Evolutionary conservation across 92 coral and sea anemone genomes (phyloP).

Genomic region (Umimayanthus chanpuru): DNA sequence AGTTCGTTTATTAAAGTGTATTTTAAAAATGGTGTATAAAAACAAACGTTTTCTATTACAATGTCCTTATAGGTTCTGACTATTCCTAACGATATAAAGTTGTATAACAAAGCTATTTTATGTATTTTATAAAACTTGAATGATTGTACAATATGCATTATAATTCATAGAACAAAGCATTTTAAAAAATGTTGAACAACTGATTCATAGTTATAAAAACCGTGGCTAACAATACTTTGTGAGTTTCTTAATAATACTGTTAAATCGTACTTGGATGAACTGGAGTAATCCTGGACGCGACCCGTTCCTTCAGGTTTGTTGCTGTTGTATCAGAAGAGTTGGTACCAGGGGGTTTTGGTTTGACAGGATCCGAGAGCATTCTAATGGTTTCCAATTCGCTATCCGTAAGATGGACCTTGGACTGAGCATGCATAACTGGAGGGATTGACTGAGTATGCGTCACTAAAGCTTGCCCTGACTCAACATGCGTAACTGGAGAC

Average conservation of each 20-base stretch:
- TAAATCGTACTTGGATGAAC: slow-evolving; percentile 15
- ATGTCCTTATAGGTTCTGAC: no score
- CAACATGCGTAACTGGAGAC: neutral
- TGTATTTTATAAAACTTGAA: no score
- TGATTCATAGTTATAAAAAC: no score
- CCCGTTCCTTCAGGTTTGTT: neutral
- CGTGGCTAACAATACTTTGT: neutral
- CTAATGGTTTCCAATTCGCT: slow-evolving; percentile 10
- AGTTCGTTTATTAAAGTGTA: no score
- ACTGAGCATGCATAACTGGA: slow-evolving; percentile 24
- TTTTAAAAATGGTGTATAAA: no score
- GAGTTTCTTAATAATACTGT: neutral
- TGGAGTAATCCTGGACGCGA: neutral
- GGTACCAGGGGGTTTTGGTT: neutral
- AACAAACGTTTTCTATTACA: no score
- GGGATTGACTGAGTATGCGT: neutral
- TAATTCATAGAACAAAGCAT: neutral
- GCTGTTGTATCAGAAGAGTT: neutral
- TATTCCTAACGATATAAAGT: neutral
- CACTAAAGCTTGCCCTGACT: neutral
- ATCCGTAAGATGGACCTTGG: slow-evolving; percentile 7
- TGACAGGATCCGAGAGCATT: slow-evolving; percentile 14
- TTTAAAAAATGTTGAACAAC: no score
- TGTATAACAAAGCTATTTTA: no score
- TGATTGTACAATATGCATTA: neutral